phyloP scores from a whole-genome alignment of 2,888 invertebrate species.

The Xanthorhoe designata region DNA sequence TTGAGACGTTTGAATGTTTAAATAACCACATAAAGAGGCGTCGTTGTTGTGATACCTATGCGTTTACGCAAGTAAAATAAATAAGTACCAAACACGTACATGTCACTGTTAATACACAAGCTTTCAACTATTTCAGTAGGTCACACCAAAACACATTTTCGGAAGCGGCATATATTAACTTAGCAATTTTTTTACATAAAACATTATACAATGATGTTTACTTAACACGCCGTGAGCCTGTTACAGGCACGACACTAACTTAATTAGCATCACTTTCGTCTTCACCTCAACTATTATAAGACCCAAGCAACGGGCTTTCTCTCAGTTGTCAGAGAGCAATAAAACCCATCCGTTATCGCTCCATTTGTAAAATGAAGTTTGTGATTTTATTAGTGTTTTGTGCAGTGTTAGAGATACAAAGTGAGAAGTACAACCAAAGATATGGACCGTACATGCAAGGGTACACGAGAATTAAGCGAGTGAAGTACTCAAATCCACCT shows the following conservation, averaged over 20 bases:
- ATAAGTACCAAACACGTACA: background rate
- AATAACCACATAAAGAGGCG: background rate
- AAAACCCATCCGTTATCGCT: slow-evolving; percentile 19
- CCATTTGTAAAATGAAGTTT: slow-evolving; percentile 34
- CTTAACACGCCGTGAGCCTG: slow-evolving; percentile 44
- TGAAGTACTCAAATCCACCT: slow-evolving; percentile 67
- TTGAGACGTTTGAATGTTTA: no score
- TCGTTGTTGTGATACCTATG: background rate
- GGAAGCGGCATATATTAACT: slow-evolving; percentile 23
- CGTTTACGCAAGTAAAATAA: no score
- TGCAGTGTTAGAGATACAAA: slow-evolving; percentile 52
- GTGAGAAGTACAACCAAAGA: slow-evolving; percentile 54
- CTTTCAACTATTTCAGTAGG: slow-evolving; percentile 13
- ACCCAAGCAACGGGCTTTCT: slow-evolving; percentile 56
- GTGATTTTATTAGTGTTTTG: slow-evolving; percentile 50
- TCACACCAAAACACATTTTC: slow-evolving; percentile 27
- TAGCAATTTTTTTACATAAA: slow-evolving; percentile 29
- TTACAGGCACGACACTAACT: slow-evolving; percentile 67
- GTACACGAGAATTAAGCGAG: slow-evolving; percentile 66
- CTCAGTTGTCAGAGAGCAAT: slow-evolving; percentile 63
- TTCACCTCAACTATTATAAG: slow-evolving; percentile 75
- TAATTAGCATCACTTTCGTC: slow-evolving; percentile 71
- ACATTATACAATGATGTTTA: slow-evolving; percentile 51
- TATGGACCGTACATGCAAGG: slow-evolving; percentile 36
- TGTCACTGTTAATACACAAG: background rate